phyloP scores from a whole-genome alignment of 2,888 invertebrate species.

The Eupithecia inturbata region DNA sequence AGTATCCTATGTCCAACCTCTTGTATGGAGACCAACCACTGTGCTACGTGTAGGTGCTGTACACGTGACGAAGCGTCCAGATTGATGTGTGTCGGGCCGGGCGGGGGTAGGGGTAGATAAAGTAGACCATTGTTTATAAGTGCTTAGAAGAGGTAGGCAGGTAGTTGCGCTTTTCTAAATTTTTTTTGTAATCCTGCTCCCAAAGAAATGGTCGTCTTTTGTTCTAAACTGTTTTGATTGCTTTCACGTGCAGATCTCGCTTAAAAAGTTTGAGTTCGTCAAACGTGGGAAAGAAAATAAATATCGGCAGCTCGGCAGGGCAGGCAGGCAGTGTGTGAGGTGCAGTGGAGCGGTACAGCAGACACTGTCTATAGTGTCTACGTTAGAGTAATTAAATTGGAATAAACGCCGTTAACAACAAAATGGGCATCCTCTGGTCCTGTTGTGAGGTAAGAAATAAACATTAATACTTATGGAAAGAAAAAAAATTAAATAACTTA shows the following conservation, averaged over 20 bases:
- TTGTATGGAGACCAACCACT: too few relatives aligned
- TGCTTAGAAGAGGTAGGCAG: background rate
- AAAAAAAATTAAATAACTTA: background rate
- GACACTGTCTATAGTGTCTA: background rate
- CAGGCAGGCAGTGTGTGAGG: background rate
- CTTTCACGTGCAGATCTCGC: background rate
- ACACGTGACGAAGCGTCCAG: background rate
- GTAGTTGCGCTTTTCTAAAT: background rate
- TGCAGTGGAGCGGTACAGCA: background rate
- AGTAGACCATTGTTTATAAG: background rate
- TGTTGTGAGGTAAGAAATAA: constrained; percentile 44
- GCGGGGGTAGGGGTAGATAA: too few relatives aligned
- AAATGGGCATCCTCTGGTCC: constrained; percentile 53
- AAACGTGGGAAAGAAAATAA: background rate
- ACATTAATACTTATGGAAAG: too few relatives aligned
- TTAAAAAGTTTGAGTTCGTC: background rate
- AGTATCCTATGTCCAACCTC: too few relatives aligned
- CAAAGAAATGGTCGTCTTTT: background rate
- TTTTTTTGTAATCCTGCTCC: background rate
- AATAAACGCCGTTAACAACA: background rate
- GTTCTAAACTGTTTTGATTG: background rate
- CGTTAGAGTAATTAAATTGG: background rate
- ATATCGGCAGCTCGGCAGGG: too few relatives aligned
- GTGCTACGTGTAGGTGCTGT: background rate
- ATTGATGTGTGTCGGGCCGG: background rate